Conservation (phyloP, 2,113 vertebrate species). For the Myotis yumanensis region DNA sequence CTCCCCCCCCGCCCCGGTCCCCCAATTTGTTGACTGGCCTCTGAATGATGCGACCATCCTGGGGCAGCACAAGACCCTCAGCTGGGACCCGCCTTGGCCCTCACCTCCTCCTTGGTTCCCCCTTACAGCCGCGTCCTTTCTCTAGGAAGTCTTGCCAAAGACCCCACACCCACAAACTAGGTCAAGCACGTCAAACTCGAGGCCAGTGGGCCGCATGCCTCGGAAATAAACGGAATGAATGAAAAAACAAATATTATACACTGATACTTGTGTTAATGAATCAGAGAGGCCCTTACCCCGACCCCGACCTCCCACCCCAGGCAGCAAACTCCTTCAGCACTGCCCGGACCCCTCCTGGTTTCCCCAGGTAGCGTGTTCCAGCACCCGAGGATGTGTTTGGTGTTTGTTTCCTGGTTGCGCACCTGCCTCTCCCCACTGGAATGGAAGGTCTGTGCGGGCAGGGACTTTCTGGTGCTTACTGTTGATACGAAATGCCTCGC, state of each 20-base stretch:
- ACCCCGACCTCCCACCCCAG: background rate
- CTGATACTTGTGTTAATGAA: background rate
- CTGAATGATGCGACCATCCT: background rate
- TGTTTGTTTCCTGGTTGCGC: background rate
- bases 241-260: background rate
- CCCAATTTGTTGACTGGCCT: background rate
- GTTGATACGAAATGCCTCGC: background rate
- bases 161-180: background rate
- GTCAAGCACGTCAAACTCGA: too few relatives aligned
- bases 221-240: background rate
- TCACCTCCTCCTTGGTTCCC: background rate
- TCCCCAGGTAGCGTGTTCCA: background rate
- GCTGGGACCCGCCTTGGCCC: background rate
- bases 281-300: background rate
- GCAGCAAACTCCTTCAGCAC: accelerated
- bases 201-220: too few relatives aligned
- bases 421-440: background rate
- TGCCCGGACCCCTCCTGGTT: too few relatives aligned
- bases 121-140: background rate
- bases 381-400: background rate
- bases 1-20: too few relatives aligned
- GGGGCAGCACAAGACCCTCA: background rate
- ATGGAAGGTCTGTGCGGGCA: background rate
- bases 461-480: accelerated
- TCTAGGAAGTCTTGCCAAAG: background rate